Evolutionary conservation across 2,888 invertebrate genomes (phyloP).

Genomic region (Colostygia pectinataria): DNA sequence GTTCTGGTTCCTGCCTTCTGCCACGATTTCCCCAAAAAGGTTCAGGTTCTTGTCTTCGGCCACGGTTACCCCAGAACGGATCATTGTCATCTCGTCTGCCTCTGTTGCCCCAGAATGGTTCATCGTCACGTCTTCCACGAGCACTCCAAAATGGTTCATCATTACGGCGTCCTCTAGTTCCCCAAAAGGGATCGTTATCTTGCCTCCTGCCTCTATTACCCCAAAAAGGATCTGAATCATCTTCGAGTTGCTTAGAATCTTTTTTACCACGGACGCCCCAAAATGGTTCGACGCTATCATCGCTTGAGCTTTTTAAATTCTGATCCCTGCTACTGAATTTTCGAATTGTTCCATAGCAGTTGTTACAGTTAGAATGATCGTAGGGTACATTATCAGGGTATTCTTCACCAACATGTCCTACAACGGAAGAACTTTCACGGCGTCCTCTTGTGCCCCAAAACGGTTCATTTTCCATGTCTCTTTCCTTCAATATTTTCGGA

Average conservation of each 20-base stretch:
- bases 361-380: constrained; percentile 35
- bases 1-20: constrained; percentile 43
- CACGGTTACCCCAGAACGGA: constrained; percentile 79
- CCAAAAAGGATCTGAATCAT: constrained; percentile 56
- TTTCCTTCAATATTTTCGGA: constrained; percentile 39
- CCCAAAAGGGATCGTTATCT: constrained; percentile 52
- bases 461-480: constrained; percentile 51
- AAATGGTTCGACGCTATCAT: constrained; percentile 53
- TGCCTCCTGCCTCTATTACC: constrained; percentile 55
- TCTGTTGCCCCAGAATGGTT: constrained; percentile 61
- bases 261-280: constrained; percentile 56
- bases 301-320: constrained; percentile 36
- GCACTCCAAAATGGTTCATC: constrained; percentile 47
- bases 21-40: constrained; percentile 61
- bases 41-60: constrained; percentile 53
- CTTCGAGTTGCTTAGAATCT: constrained; percentile 25
- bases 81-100: constrained; percentile 58
- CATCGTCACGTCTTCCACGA: constrained; percentile 40
- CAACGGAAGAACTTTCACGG: constrained; percentile 53
- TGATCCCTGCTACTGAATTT: constrained; percentile 24
- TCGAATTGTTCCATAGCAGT: constrained; percentile 41
- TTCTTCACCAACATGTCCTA: constrained; percentile 42
- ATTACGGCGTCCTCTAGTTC: constrained; percentile 48
- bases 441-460: constrained; percentile 72
- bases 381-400: constrained; percentile 28